Base-by-base conservation (phyloP, 2,113 vertebrate species). In the Pitta sordida region DNA sequence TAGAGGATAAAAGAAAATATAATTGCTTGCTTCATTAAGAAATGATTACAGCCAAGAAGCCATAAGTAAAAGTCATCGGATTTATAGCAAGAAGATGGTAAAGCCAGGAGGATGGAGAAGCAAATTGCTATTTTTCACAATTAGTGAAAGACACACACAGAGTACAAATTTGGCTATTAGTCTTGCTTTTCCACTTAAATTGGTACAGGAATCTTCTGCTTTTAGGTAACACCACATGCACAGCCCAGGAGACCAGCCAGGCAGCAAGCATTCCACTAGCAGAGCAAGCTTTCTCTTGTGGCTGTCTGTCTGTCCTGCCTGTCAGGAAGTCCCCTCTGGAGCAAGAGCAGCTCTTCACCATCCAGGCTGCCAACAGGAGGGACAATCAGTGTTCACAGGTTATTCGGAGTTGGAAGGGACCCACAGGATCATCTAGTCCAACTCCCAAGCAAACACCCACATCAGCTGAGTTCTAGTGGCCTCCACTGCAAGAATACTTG, bases 11-110 rank as follows among this genome's bases (percentile, higher is more conserved):
- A 91, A 62, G 49, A 88, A 87, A 88, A 91, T 75, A 65, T 5
- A 83, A 34, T 88, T 3, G 13, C 44, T 59, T 70, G 84, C 71
- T 93, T 88, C 85, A 63, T 88, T 94, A 94, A 85, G 78, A 89
- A 94, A 85, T 87, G 11, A 59, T 69, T 56, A 91, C 52, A 76
- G 63, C 43, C 53, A 76, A 90, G 56, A 83, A 91, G n/a, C n/a
- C 41, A 44, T 85, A 82, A 87, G 62, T 67, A 67, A 63, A 81
- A 87, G 52, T 74, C 63, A 29, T 37, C 3, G 2, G 36, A 88
- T 17, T 74, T 86, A 52, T 11, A 75, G 15, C 29, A 83, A 68
- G 30, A 90, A 60, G 69, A 86, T 22, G 10, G 44, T 32, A 53
- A 79, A 91, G 67, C 41, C 67, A 94, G 77, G n/a, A 94, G 67